phyloP scores from a whole-genome alignment of 2,797 vertebrate genomes.

The Crossoptilon crossoptilon region DNA sequence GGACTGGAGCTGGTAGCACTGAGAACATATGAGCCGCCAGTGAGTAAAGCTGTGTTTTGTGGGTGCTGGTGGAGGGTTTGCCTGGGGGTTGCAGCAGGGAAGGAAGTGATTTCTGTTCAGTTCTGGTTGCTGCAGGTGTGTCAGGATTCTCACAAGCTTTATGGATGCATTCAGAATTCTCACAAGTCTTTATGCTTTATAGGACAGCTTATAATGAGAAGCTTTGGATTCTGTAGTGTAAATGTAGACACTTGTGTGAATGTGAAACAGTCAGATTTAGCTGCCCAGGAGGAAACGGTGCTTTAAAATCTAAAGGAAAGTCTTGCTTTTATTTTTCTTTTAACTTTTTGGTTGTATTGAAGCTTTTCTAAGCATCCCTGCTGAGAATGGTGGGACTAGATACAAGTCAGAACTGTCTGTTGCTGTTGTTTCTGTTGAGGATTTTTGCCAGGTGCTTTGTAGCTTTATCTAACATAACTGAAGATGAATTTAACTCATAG shows the following conservation, averaged over 20 bases:
- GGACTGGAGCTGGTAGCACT: background rate
- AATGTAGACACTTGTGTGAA: background rate
- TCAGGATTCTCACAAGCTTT: too few relatives aligned
- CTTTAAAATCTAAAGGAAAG: background rate
- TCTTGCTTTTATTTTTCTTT: background rate
- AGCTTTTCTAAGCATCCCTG: background rate
- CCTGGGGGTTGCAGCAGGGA: background rate
- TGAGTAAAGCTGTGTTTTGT: background rate
- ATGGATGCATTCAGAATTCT: too few relatives aligned
- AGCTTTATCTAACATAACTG: background rate
- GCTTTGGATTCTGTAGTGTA: rapidly evolving
- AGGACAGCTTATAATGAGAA: background rate
- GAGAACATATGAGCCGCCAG: constrained; percentile 51
- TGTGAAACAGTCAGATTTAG: background rate
- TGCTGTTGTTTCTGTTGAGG: background rate
- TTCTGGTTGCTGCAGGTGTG: background rate
- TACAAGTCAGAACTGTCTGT: background rate
- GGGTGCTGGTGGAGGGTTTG: background rate
- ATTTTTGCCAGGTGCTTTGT: background rate
- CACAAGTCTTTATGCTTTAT: background rate
- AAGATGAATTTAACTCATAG: background rate
- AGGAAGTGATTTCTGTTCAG: rapidly evolving
- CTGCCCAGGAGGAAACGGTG: background rate
- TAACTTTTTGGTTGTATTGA: background rate
- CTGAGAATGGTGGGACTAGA: background rate